These are phyloP conservation scores for Lamproptera curius DNA, from an alignment of 2,888 invertebrate genomes.

Conservation along the genomic window DNA sequence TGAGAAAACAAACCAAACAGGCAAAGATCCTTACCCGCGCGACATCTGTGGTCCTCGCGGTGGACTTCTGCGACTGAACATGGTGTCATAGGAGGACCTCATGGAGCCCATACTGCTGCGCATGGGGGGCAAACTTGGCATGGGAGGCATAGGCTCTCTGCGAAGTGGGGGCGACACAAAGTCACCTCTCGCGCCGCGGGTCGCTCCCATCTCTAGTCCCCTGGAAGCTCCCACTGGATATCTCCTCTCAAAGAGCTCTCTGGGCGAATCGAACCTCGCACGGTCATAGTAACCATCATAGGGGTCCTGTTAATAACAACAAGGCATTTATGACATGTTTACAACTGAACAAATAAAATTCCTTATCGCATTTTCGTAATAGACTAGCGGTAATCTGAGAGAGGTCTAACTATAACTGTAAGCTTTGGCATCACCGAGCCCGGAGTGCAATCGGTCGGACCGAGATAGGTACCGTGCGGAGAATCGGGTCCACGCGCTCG, in stretches of 20 bases:
- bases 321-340: background rate
- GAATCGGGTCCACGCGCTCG: constrained; percentile 53
- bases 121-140: constrained; percentile 83
- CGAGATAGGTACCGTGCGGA: constrained; percentile 55
- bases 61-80: constrained; percentile 91
- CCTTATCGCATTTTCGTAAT: background rate
- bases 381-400: constrained; percentile 1
- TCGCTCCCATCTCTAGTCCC: constrained; percentile 74
- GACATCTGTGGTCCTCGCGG: constrained; percentile 79
- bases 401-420: constrained; percentile 13
- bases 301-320: constrained; percentile 73
- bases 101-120: constrained; percentile 81
- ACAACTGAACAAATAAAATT: background rate
- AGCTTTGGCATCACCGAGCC: constrained; percentile 55
- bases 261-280: constrained; percentile 85
- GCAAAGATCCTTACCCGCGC: constrained; percentile 58
- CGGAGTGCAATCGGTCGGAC: constrained; percentile 38
- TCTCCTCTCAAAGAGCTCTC: constrained; percentile 89
- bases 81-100: constrained; percentile 86
- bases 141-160: constrained; percentile 88
- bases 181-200: constrained; percentile 77
- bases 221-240: constrained; percentile 81
- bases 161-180: constrained; percentile 86
- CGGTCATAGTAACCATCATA: constrained; percentile 91
- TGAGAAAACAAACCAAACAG: background rate